Conservation (phyloP, 2,888 invertebrate genomes). For the Drosophila tanythrix region DNA sequence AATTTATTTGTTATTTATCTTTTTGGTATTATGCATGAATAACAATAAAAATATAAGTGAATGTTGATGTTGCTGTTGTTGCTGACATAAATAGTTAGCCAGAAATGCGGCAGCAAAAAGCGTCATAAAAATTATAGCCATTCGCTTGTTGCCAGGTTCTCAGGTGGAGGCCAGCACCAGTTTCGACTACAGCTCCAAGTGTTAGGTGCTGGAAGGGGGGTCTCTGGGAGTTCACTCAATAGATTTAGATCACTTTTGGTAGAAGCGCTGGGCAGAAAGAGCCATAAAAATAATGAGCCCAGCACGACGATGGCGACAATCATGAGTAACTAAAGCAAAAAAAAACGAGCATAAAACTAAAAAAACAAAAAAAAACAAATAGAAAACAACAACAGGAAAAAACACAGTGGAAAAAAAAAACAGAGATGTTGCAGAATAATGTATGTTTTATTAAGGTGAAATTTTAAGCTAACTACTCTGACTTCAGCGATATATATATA, state of each 20-base stretch:
- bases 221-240: conserved; percentile 70
- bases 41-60: conserved; percentile 74
- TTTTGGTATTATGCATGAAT: conserved; percentile 78
- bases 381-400: conserved; percentile 22
- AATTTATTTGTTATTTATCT: conserved; percentile 79
- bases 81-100: conserved; percentile 63
- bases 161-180: conserved; percentile 56
- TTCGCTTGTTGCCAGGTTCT: conserved; percentile 66
- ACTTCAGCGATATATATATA: not conserved
- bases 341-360: not conserved
- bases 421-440: conserved; percentile 10
- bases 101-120: conserved; percentile 66
- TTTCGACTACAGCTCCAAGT: conserved; percentile 9
- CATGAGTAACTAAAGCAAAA: conserved; percentile 53
- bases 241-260: conserved; percentile 74
- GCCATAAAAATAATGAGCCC: conserved; percentile 74
- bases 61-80: conserved; percentile 41
- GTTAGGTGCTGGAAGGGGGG: not conserved
- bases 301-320: conserved; percentile 74
- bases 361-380: conserved; percentile 1
- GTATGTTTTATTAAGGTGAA: conserved; percentile 19
- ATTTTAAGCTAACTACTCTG: conserved; percentile 5
- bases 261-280: conserved; percentile 59
- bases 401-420: conserved; percentile 12
- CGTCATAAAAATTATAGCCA: conserved; percentile 72